phyloP scores from a whole-genome alignment of 2,797 vertebrate genomes.

The Ambastaia sidthimunki region DNA sequence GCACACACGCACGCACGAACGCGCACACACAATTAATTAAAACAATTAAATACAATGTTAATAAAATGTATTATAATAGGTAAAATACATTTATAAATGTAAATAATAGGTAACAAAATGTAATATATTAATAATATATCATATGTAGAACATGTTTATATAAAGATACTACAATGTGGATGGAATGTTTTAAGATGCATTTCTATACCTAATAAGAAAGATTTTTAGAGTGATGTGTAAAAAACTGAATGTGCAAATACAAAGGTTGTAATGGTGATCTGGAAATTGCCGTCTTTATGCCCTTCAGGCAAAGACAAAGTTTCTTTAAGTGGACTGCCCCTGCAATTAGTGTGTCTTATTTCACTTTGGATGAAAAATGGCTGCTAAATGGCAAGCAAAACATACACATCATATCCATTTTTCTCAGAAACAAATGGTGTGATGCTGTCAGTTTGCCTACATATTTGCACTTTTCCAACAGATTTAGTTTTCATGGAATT shows the following conservation, averaged over 20 bases:
- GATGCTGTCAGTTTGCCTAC: conserved; percentile 17
- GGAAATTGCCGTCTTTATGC: neutral
- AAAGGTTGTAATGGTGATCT: neutral
- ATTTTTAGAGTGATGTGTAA: no score
- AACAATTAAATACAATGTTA: no score
- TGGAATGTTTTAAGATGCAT: no score
- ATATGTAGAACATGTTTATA: no score
- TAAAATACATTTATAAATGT: no score
- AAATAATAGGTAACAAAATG: no score
- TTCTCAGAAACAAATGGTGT: neutral
- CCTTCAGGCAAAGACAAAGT: conserved; percentile 13
- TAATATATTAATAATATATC: no score
- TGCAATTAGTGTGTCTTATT: neutral
- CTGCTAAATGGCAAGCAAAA: conserved; percentile 26
- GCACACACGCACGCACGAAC: no score
- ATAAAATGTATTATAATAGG: no score
- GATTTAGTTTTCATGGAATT: neutral
- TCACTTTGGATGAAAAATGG: conserved; percentile 16
- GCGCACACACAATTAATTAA: no score
- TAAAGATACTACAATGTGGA: no score
- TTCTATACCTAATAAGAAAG: no score
- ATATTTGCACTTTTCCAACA: conserved; percentile 19
- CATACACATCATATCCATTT: conserved; percentile 14
- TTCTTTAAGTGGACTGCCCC: neutral
- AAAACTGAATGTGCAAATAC: neutral